Conservation (phyloP, 2,888 invertebrate species). For the Oxytorus armatus region DNA sequence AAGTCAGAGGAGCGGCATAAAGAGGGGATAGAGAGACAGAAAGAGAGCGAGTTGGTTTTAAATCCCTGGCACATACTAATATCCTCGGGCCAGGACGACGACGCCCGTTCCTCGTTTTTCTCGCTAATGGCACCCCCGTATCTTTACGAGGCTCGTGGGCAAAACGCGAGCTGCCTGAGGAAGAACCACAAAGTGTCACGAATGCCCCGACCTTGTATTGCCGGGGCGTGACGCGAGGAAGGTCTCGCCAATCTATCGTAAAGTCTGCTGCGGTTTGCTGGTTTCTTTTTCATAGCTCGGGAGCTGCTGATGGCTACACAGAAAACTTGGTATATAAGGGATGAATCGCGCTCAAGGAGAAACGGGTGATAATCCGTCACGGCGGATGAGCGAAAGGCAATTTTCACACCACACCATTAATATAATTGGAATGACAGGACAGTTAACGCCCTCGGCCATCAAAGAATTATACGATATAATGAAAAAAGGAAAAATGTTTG, state of each 20-base stretch:
- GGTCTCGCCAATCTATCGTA: conserved; percentile 64
- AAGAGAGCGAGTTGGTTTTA: conserved; percentile 33
- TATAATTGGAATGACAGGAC: conserved; percentile 45
- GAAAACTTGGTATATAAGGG: conserved; percentile 26
- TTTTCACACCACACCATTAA: conserved; percentile 39
- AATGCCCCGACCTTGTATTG: conserved; percentile 60
- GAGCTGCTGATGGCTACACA: conserved; percentile 6
- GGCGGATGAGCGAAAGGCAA: conserved; percentile 25
- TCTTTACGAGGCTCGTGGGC: conserved; percentile 53
- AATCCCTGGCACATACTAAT: conserved; percentile 62
- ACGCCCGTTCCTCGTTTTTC: conserved; percentile 60
- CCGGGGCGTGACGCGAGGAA: conserved; percentile 64
- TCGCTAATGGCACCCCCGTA: conserved; percentile 65
- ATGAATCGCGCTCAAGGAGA: conserved; percentile 12
- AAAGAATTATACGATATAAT: background rate
- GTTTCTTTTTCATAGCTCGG: conserved; percentile 19
- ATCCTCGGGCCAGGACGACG: conserved; percentile 59
- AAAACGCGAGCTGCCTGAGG: conserved; percentile 31
- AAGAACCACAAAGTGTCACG: conserved; percentile 65
- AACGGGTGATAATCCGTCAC: conserved; percentile 40
- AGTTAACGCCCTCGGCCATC: conserved; percentile 20
- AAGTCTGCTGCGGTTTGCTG: conserved; percentile 38
- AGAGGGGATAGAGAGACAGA: conserved; percentile 34
- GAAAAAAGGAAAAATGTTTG: background rate
- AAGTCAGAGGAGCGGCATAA: conserved; percentile 12